Percentiles rank a stretch among this genome's conserved stretches.
phyloP scores from a whole-genome alignment of 2,113 vertebrate genomes.

The Aspiorhynchus laticeps region DNA sequence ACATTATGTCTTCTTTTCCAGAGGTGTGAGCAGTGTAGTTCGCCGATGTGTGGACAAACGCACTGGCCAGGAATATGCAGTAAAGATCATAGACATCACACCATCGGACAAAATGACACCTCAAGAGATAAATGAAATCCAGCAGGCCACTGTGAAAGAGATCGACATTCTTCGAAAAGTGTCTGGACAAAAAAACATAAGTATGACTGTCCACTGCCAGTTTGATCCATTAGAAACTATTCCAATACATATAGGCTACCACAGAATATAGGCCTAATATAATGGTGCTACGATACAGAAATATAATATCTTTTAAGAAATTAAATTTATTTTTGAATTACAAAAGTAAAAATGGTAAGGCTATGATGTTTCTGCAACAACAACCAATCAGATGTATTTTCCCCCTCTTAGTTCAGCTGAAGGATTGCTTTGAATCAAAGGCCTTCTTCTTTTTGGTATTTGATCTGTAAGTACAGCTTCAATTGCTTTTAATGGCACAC shows the following conservation, averaged over 20 bases:
- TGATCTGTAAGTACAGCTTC: constrained; percentile 86
- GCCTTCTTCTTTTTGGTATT: constrained; percentile 97
- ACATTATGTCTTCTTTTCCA: constrained; percentile 58
- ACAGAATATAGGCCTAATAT: background rate
- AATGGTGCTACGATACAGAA: background rate
- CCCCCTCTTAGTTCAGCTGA: constrained; percentile 88
- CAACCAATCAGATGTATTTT: constrained; percentile 19
- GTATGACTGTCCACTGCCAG: constrained; percentile 66
- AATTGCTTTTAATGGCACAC: background rate
- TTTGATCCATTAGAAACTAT: background rate
- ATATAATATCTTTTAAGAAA: background rate
- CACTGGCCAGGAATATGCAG: constrained; percentile 84
- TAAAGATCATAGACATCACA: constrained; percentile 96
- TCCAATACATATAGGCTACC: background rate
- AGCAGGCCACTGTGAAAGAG: constrained; percentile 88
- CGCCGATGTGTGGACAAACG: constrained; percentile 88
- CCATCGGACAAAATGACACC: constrained; percentile 86
- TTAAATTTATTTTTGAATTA: background rate
- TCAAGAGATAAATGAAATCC: constrained; percentile 85
- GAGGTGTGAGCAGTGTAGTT: constrained; percentile 95
- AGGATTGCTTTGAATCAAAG: constrained; percentile 92
- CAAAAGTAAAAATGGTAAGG: background rate
- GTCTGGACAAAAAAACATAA: constrained; percentile 87
- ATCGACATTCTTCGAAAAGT: constrained; percentile 94
- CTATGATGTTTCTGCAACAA: background rate